Conservation (phyloP, 1,140 invertebrate species). For the Periplaneta americana region DNA sequence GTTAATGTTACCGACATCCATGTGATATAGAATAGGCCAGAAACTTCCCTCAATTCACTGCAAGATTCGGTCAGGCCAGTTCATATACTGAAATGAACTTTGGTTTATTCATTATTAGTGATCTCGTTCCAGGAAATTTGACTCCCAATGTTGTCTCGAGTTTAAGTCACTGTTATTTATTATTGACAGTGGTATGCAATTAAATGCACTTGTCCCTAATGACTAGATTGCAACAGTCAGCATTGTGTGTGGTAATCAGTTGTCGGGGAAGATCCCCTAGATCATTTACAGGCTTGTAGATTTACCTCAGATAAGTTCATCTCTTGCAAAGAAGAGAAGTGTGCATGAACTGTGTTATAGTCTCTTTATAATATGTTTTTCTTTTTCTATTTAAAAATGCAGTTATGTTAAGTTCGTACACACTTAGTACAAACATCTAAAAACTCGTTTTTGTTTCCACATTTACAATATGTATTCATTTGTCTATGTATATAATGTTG, state of each 20-base stretch:
- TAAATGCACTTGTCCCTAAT: background rate
- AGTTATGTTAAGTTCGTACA: background rate
- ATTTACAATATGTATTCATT: background rate
- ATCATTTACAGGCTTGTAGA: background rate
- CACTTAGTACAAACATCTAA: conserved; percentile 1
- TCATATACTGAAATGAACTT: background rate
- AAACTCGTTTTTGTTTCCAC: background rate
- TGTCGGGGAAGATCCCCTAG: background rate
- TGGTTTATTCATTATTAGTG: background rate
- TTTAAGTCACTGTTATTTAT: background rate
- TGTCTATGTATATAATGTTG: background rate
- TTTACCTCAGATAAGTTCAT: background rate
- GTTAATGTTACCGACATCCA: background rate
- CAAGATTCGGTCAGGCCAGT: background rate
- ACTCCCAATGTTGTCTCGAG: background rate
- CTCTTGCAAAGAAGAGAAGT: background rate
- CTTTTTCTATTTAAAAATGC: conserved; percentile 3
- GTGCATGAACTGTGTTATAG: background rate
- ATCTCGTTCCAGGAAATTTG: background rate
- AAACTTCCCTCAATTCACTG: background rate
- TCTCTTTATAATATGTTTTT: background rate
- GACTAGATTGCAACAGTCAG: background rate
- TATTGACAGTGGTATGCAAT: background rate
- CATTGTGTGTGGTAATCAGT: background rate
- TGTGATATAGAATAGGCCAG: background rate